Conservation (phyloP, 2,113 vertebrate species). For the Ophthalmotilapia sp. region DNA sequence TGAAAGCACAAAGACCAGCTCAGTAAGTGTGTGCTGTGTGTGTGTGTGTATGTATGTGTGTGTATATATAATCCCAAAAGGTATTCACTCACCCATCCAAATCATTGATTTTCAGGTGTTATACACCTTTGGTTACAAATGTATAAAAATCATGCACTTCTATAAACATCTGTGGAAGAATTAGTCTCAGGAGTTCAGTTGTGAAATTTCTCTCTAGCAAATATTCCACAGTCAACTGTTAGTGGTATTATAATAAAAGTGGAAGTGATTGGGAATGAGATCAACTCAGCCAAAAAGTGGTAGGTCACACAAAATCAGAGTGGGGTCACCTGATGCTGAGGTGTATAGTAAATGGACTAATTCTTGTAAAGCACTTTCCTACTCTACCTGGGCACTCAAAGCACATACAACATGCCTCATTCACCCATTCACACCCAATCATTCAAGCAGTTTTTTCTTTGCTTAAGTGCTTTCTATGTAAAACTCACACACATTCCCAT, state of each 20-base stretch:
- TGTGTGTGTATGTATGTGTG: not conserved
- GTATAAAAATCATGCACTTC: not conserved
- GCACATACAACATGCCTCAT: not conserved
- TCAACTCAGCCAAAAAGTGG: not conserved
- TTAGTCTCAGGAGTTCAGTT: not conserved
- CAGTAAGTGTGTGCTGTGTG: not conserved
- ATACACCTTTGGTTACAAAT: not conserved
- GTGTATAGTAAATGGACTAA: not conserved
- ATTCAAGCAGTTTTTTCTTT: not conserved
- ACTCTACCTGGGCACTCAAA: not conserved
- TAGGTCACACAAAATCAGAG: not conserved
- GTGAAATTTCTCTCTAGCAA: not conserved
- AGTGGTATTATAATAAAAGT: not conserved
- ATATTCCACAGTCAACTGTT: not conserved
- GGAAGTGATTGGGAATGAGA: not conserved
- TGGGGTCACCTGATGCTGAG: not conserved
- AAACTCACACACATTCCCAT: not conserved
- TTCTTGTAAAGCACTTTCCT: not conserved
- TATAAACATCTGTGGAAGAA: not conserved
- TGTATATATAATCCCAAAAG: not conserved
- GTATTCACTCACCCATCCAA: not conserved
- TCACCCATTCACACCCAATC: not conserved
- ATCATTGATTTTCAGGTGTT: not conserved
- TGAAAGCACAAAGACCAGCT: not conserved
- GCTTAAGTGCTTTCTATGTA: not conserved